Evolutionary conservation across 2,113 vertebrate genomes (phyloP), one percentile per base, ranked within the genome.

Genomic region (Corythornis cristatus): DNA sequence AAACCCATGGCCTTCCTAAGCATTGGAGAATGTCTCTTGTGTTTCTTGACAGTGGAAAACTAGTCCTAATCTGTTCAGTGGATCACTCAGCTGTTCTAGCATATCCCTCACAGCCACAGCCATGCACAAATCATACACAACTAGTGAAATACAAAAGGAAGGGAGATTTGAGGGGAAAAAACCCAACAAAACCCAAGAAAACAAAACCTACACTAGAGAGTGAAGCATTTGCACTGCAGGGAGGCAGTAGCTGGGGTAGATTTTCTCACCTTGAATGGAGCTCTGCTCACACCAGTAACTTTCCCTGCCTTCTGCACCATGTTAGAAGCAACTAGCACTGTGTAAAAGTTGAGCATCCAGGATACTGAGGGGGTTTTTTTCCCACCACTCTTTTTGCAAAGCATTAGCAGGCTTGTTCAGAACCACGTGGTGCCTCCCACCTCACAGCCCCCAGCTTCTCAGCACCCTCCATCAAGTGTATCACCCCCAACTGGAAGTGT

Each of bases 51-150:
- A 76, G 82, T 57, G 65, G 78, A 33, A 81, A 95, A 83, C 2
- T 35, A 80, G 61, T 95, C 86, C 21, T n/a, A 35, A 15, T 23
- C 14, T 42, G 86, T 62, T 79, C 82, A 40, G 80, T 28, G 82
- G 93, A 67, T 95, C 91, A 88, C 93, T 86, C 94, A 83, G 93
- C 91, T 93, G 73, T 87, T 88, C 88, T 90, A 93, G 90, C 95
- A 53, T 72, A 48, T 89, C 96, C 95, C 90, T 92, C 90, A 78
- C 83, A 71, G 93, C 75, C 92, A 82, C 54, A 50, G 74, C 74
- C 80, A 54, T 7, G 71, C 90, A 31, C 84, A 70, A 80, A 78
- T 56, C 43, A 65, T 53, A 20, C 53, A 21, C 87, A 57, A 65
- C 78, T 50, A 46, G 70, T 43, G 80, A 37, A 58, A 83, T 71